Evolutionary conservation across 2,113 vertebrate species (phyloP), one percentile per base, ranked within the genome.

Genomic region (Proteles cristata): DNA sequence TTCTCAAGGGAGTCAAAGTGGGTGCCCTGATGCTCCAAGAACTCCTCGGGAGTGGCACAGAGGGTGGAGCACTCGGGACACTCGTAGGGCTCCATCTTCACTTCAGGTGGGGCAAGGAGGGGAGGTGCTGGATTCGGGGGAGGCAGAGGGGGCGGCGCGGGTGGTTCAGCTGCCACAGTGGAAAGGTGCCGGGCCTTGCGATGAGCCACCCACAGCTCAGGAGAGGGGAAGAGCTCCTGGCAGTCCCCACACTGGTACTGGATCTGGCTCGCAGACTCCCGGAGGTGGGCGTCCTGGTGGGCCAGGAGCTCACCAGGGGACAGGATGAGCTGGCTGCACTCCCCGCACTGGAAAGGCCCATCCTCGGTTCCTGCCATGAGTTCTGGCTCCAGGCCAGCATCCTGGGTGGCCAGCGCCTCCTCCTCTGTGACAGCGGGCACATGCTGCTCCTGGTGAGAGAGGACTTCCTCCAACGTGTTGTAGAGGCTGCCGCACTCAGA

Each of bases 201-300:
- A 96, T 99, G 99, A 77, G 99, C 98, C 91, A 99, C 97, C 99
- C 99, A 99, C 35, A 99, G 98, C 19, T 99, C 99, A 0, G 99
- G 99, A 0, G 99, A 99, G 79, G 99, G 98, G 58, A 99, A 99
- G 39, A 99, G 98, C 80, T 99, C 99, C 94, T 99, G 98, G 90
- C 99, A 99, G 92, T 99, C 99, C 10, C 99, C 98, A 91, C 99
- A 99, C 97, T 99, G 99, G 98, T 99, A 99, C 94, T 99, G 99
- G 84, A 99, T 99, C 26, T 99, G 99, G 73, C 98, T 98, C 33
- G 95, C 0, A 35, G 93, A 93, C 93, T 99, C 99, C 48, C 98
- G 99, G 98, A 99, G 99, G 98, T 99, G 99, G 98, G 99, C 98
- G 81, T 99, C 99, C 96, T 99, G 99, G 97, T 99, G 99, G 87